Percentiles rank a stretch among this genome's conserved stretches.
These are phyloP conservation scores for Rhynchopsitta pachyrhyncha DNA, from an alignment of 2,113 vertebrate genomes.

Conservation along the genomic window DNA sequence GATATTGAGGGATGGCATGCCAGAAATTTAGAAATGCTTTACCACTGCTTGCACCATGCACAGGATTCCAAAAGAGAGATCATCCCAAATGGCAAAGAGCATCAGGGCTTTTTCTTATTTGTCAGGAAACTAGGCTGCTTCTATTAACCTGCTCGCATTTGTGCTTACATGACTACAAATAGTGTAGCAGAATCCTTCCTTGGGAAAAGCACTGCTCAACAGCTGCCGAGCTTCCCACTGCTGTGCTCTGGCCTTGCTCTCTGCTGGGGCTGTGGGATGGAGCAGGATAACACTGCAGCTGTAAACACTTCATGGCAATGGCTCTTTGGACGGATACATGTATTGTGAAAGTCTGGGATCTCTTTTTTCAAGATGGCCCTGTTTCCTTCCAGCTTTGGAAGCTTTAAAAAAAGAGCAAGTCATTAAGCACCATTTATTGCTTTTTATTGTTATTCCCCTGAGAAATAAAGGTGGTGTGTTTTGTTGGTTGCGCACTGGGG, in stretches of 20 bases:
- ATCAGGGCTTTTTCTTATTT: neutral
- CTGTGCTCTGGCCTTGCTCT: neutral
- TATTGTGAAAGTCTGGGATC: constrained; percentile 1
- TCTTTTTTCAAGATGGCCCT: constrained; percentile 2
- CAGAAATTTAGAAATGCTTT: neutral
- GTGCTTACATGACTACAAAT: neutral
- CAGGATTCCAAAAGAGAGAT: neutral
- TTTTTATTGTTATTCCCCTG: constrained; percentile 22
- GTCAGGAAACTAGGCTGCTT: neutral
- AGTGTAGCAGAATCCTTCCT: neutral
- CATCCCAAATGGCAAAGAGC: neutral
- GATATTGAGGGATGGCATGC: neutral
- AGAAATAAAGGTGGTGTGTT: neutral
- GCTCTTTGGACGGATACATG: neutral
- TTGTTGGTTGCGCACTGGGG: too few species aligned
- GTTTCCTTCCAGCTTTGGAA: constrained; percentile 32
- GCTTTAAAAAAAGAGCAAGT: neutral
- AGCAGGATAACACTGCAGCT: neutral
- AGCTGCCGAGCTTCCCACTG: neutral
- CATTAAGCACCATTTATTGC: constrained; percentile 45
- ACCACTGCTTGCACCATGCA: neutral
- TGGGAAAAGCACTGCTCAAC: neutral
- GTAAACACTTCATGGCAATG: neutral
- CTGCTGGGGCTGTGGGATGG: neutral
- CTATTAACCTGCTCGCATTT: neutral